Evolutionary conservation across 2,797 vertebrate genomes (phyloP).

Genomic region (Epinephelus coioides): DNA sequence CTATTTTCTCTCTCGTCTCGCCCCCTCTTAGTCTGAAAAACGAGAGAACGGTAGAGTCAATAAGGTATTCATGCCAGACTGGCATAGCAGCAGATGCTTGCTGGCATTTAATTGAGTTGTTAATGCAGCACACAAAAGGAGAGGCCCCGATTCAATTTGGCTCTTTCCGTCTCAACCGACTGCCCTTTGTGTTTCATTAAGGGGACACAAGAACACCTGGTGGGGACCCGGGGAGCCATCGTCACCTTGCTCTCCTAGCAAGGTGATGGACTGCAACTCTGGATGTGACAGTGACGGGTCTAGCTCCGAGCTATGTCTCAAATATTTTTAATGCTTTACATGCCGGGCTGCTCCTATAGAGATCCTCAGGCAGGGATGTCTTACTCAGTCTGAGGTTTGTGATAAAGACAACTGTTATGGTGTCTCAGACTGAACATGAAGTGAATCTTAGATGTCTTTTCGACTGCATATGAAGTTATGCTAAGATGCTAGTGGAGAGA

Average conservation of each 20-base stretch:
- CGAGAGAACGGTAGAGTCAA: conserved; percentile 31
- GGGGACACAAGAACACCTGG: conserved; percentile 79
- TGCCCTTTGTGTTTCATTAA: conserved; percentile 82
- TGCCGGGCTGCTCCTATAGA: background rate
- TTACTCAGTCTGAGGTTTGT: conserved; percentile 4
- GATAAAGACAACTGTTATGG: conserved; percentile 15
- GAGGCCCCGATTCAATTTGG: conserved; percentile 75
- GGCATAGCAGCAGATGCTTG: conserved; percentile 82
- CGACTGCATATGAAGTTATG: background rate
- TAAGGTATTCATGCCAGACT: conserved; percentile 55
- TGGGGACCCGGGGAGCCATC: conserved; percentile 58
- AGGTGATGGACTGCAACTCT: conserved; percentile 54
- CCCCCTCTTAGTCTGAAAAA: conserved; percentile 33
- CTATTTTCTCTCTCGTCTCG: conserved; percentile 10
- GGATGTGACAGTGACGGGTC: conserved; percentile 56
- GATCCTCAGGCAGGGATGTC: background rate
- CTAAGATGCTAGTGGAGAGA: background rate
- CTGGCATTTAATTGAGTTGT: conserved; percentile 86
- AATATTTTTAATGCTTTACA: conserved; percentile 13
- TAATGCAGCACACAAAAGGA: conserved; percentile 81
- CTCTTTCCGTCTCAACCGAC: conserved; percentile 62
- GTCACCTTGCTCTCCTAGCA: conserved; percentile 44
- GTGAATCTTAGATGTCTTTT: background rate
- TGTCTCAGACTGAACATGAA: background rate
- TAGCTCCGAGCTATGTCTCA: conserved; percentile 18